Base-by-base conservation (phyloP, 2,888 invertebrate genomes). In the Tortricodes alternella region DNA sequence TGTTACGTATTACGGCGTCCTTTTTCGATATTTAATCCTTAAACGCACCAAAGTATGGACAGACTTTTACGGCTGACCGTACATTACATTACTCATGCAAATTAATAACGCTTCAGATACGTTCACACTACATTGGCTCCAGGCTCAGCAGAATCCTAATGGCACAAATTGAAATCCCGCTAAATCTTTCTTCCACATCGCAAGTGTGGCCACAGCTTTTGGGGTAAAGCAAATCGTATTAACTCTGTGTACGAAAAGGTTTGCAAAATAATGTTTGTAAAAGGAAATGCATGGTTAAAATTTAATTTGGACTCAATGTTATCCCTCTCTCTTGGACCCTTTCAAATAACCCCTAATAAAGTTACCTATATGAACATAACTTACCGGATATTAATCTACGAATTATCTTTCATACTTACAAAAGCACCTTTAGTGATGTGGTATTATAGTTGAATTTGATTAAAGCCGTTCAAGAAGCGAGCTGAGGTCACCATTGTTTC, bases 321-420 rank as follows among this genome's bases (percentile, higher is more conserved):
- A 49, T 27, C 38, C 13, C 34, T 48, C 8, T 48, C 24, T 48
- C 48, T 48, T 37, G 24, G 9, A 2, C 5, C 0, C 9, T 37
- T 37, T 37, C 24, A 48, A 24, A 37, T 24, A 11, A 11, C 13
- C 24, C 15, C 19, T 29, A 49, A 27, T 49, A 49, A 49, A 19
- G 37, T 27, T 49, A 27, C 38, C 18, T 38, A 38, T 49, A 49
- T 38, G 38, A 38, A 21, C 34, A 21, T 34, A 49, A 38, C 16
- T 49, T 19, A 15, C 7, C 19, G 2, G 15, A 48, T 37, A 46
- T 46, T 46, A 21, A 46, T 24, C 24, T 37, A 11, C n/a, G 18
- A 15, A 18, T 29, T 44, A 18, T 16, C 13, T 44, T 11, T 8
- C 3, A 19, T 18, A 16, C 5, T 29, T 6, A 2, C n/a, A 0